A percentile compares a stretch with the other conserved stretches of the same genome.
phyloP scores from a whole-genome alignment of 2,797 vertebrate species.

The Gobio occitaniae region DNA sequence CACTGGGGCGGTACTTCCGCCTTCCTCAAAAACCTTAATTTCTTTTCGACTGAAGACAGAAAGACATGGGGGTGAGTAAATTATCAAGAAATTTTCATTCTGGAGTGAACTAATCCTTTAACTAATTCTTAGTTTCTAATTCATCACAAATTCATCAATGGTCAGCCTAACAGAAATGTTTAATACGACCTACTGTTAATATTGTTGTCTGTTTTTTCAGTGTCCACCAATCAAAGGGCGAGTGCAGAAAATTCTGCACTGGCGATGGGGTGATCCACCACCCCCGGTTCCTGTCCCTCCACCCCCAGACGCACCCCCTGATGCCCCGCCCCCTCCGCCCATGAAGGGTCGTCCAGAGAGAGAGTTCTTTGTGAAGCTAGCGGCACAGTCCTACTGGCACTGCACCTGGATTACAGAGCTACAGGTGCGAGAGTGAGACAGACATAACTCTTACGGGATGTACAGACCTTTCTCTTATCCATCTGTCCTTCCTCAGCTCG shows the following conservation, averaged over 20 bases:
- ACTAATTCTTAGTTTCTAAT: background rate
- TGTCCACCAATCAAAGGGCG: conserved; percentile 91
- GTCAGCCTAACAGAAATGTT: background rate
- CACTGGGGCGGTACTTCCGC: no score
- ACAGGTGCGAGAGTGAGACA: conserved; percentile 78
- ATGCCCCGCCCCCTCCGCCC: conserved; percentile 75
- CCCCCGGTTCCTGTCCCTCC: conserved; percentile 79
- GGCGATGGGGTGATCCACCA: conserved; percentile 93
- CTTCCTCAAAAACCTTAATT: no score
- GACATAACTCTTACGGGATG: background rate
- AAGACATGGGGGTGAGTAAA: no score
- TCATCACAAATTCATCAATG: background rate
- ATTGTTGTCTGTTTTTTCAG: conserved; percentile 66
- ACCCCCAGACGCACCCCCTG: conserved; percentile 72
- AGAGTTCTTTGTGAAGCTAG: conserved; percentile 93
- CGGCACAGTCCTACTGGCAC: conserved; percentile 90
- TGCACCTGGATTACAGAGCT: conserved; percentile 95
- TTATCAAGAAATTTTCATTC: no score
- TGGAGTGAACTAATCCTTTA: background rate
- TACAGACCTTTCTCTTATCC: conserved; percentile 1
- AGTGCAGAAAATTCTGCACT: conserved; percentile 94
- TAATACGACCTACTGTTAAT: background rate
- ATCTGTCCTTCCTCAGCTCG: conserved; percentile 78
- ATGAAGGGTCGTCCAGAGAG: conserved; percentile 88
- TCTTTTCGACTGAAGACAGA: no score